Evolutionary conservation across 2,888 invertebrate species (phyloP).

Genomic region (Steromphala cineraria): DNA sequence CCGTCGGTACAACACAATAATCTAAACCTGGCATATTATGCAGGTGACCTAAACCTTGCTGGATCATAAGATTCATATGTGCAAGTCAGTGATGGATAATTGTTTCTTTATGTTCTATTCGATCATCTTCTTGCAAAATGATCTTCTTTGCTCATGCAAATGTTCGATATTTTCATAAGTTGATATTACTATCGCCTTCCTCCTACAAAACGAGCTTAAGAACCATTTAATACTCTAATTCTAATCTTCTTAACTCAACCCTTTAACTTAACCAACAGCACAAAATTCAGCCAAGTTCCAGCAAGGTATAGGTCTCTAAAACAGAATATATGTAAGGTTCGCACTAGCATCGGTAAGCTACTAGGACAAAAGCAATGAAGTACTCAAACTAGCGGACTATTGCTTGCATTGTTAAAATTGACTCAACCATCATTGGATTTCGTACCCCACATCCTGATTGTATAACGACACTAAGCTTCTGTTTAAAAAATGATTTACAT

Average conservation of each 20-base stretch:
- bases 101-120: no score
- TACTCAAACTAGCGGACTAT: neutral
- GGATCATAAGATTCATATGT: no score
- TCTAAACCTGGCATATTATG: slow-evolving; percentile 16
- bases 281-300: no score
- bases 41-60: neutral
- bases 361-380: neutral
- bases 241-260: no score
- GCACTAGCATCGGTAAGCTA: neutral
- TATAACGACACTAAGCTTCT: neutral
- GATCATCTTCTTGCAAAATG: no score
- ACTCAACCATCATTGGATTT: slow-evolving; percentile 18
- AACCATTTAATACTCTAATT: no score
- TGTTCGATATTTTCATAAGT: no score
- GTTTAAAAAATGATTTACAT: neutral
- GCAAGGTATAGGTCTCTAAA: neutral
- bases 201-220: no score
- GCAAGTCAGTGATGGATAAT: no score
- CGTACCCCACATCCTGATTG: neutral
- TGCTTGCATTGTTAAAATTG: neutral
- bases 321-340: neutral
- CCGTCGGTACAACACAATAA: neutral
- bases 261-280: no score
- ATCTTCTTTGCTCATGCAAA: no score
- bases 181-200: no score